Evolutionary conservation across 1,140 invertebrate species (phyloP), one percentile per base, ranked within the genome.

Genomic region (Philaenus spumarius): DNA sequence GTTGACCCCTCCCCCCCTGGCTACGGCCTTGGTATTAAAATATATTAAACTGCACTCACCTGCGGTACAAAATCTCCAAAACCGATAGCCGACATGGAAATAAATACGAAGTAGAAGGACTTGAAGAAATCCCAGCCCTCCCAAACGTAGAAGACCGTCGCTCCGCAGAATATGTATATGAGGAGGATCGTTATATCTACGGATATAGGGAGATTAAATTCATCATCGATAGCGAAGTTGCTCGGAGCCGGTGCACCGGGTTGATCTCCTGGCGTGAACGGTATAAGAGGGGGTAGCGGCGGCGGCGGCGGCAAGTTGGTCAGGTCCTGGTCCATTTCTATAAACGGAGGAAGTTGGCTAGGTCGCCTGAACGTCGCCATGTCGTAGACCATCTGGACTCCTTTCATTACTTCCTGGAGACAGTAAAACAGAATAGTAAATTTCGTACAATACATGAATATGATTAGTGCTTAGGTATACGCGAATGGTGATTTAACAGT

Each of bases 81-180:
- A 9, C 80, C 80, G 58, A 97, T 95, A 1, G 93, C 96, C 0
- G 90, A 91, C 82, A 95, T 90, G 0, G 91, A 94, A 62, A 96
- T 92, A 69, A 95, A 96, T 11, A 95, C 89, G 67, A 95, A 97
- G 69, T 97, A 97, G 68, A 96, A 94, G 0, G 91, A 85, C 57
- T 92, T 87, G 60, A 95, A 87, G 67, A 91, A 87, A 1, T 77
- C 76, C 93, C 93, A 97, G 64, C 93, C 88, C 66, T 95, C 89
- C 80, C 87, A 89, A 9, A 85, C 68, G 4, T 79, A 82, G 67
- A 93, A 95, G 1, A 89, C 75, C 0, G 82, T 75, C 0, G 90
- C 89, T 1, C 94, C 93, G 39, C 87, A 71, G 45, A 94, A 82
- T 11, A 96, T 92, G 71, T 97, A 97, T 0, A 83, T 66, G 0